Evolutionary conservation across 2,888 invertebrate genomes (phyloP).

Genomic region (Stenodera caucasica): DNA sequence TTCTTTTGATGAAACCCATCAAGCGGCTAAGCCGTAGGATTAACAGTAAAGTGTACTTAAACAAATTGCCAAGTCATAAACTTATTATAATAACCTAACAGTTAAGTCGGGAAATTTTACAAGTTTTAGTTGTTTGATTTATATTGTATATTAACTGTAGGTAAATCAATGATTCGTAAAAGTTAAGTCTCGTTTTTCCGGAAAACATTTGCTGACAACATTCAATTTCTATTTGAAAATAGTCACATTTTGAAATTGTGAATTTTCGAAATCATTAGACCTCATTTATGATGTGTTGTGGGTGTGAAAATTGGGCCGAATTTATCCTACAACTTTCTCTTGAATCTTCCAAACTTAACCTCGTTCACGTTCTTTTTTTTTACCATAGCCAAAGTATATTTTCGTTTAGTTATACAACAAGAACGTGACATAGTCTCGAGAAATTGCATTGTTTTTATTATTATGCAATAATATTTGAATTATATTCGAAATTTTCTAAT

Average conservation of each 20-base stretch:
- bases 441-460: conserved; percentile 24
- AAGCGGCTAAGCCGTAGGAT: not conserved
- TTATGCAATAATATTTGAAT: conserved; percentile 15
- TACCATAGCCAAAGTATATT: conserved; percentile 22
- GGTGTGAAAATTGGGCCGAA: conserved; percentile 40
- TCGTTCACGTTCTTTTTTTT: conserved; percentile 34
- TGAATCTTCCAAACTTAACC: conserved; percentile 39
- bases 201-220: too few relatives aligned
- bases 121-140: too few relatives aligned
- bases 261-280: too few relatives aligned
- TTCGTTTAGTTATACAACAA: conserved; percentile 32
- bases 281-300: conserved; percentile 12
- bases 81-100: not conserved
- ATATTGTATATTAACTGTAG: too few relatives aligned
- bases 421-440: conserved; percentile 35
- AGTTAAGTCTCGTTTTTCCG: too few relatives aligned
- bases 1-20: too few relatives aligned
- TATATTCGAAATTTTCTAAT: not conserved
- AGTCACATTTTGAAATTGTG: too few relatives aligned
- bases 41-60: not conserved
- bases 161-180: too few relatives aligned
- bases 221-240: too few relatives aligned
- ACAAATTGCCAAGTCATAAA: not conserved
- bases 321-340: conserved; percentile 45
- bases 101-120: too few relatives aligned